Evolutionary conservation across 2,888 invertebrate genomes (phyloP).

Genomic region (Leucoma salicis): DNA sequence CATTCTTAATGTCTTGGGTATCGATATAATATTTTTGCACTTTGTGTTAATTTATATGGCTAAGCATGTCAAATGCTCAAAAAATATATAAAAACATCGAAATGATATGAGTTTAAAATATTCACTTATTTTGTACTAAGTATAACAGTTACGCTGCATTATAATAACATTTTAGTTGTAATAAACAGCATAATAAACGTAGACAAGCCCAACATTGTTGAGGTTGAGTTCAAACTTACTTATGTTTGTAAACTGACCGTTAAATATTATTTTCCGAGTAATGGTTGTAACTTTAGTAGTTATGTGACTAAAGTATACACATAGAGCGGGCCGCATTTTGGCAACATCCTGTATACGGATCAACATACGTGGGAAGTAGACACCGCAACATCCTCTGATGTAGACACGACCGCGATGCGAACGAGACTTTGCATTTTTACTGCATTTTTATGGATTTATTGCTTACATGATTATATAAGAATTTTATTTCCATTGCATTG

Average conservation of each 20-base stretch:
- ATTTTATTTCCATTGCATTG: too few relatives aligned
- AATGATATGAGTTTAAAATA: too few relatives aligned
- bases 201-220: conserved; percentile 23
- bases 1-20: too few relatives aligned
- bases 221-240: conserved; percentile 27
- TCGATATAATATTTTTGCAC: too few relatives aligned
- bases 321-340: conserved; percentile 53
- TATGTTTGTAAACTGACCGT: conserved; percentile 45
- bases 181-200: too few relatives aligned
- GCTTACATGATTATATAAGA: conserved; percentile 1
- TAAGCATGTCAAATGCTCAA: too few relatives aligned
- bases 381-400: conserved; percentile 74
- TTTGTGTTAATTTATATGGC: too few relatives aligned
- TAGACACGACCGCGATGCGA: conserved; percentile 20
- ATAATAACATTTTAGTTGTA: too few relatives aligned
- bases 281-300: conserved; percentile 47
- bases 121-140: too few relatives aligned
- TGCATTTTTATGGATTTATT: conserved; percentile 31
- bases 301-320: conserved; percentile 51
- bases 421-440: conserved; percentile 23
- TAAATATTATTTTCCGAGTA: conserved; percentile 53
- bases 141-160: too few relatives aligned
- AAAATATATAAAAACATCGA: too few relatives aligned
- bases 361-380: conserved; percentile 71
- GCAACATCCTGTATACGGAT: conserved; percentile 73